phyloP scores from a whole-genome alignment of 1,140 invertebrate genomes.

The Elysia chlorotica region DNA sequence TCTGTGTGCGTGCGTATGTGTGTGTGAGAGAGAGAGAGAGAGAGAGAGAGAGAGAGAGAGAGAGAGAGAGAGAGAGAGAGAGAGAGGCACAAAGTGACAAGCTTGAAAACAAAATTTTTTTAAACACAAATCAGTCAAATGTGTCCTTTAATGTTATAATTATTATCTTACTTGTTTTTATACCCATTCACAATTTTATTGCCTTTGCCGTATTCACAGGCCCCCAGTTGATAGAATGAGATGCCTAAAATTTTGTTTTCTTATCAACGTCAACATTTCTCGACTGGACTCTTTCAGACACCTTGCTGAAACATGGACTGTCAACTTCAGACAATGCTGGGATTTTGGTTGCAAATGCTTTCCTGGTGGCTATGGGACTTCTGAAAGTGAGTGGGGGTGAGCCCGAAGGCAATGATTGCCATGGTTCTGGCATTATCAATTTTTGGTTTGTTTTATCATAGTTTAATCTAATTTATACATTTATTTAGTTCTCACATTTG shows the following conservation, averaged over 20 bases:
- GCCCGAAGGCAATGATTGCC: too few relatives aligned
- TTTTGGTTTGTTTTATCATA: too few relatives aligned
- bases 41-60: background rate
- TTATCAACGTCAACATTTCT: background rate
- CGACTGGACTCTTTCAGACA: too few relatives aligned
- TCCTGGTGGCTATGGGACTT: slow-evolving; percentile 73
- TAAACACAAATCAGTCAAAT: background rate
- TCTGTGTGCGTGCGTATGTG: background rate
- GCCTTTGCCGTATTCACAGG: background rate
- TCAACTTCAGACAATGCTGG: too few relatives aligned
- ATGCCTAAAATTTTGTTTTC: background rate
- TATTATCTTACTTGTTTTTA: background rate
- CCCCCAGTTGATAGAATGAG: background rate
- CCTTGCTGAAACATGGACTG: too few relatives aligned
- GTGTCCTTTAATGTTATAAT: background rate
- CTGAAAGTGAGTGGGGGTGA: slow-evolving; percentile 71
- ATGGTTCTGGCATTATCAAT: too few relatives aligned
- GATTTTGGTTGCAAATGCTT: slow-evolving; percentile 70
- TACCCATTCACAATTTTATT: background rate
- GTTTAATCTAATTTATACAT: too few relatives aligned
- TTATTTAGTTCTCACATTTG: too few relatives aligned
- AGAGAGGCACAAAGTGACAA: background rate
- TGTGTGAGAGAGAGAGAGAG: background rate
- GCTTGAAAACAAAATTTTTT: background rate
- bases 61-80: background rate